A percentile compares a stretch with the other conserved stretches of the same genome.
Conservation (phyloP, 2,797 vertebrate species). For the Enteromius afrohamiltoni region DNA sequence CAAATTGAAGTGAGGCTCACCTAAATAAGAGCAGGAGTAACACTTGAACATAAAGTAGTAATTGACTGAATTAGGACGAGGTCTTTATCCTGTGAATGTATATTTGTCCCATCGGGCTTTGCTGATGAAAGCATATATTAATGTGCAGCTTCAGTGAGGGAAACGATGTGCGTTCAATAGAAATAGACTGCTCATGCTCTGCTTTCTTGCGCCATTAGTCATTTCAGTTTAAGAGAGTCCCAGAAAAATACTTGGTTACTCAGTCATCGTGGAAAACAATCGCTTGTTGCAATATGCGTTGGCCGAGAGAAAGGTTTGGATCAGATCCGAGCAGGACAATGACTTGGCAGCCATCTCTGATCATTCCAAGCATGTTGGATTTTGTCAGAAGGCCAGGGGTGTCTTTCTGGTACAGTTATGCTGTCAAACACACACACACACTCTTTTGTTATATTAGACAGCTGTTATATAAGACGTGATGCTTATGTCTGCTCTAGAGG, state of each 20-base stretch:
- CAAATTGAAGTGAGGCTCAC: constrained; percentile 4
- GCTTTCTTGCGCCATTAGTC: constrained; percentile 12
- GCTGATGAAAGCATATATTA: background rate
- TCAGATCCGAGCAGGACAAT: constrained; percentile 27
- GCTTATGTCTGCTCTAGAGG: background rate
- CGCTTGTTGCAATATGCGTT: background rate
- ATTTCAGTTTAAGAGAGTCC: background rate
- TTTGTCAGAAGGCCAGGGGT: constrained; percentile 27
- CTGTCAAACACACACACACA: background rate
- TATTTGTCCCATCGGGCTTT: background rate
- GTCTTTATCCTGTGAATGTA: background rate
- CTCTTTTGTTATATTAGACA: constrained; percentile 31
- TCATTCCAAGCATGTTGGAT: constrained; percentile 6
- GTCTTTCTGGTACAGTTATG: background rate
- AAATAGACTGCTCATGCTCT: background rate
- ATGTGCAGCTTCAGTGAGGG: background rate
- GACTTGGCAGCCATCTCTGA: constrained; percentile 18
- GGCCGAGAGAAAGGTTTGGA: constrained; percentile 13
- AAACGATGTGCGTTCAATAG: background rate
- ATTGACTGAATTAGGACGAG: constrained; percentile 14
- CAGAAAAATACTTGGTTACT: background rate
- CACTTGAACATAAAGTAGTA: background rate
- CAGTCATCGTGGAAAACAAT: constrained; percentile 2
- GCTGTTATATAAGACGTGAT: constrained; percentile 6
- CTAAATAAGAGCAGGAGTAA: background rate